Evolutionary conservation across 2,888 invertebrate species (phyloP).

Genomic region (Protula sp.): DNA sequence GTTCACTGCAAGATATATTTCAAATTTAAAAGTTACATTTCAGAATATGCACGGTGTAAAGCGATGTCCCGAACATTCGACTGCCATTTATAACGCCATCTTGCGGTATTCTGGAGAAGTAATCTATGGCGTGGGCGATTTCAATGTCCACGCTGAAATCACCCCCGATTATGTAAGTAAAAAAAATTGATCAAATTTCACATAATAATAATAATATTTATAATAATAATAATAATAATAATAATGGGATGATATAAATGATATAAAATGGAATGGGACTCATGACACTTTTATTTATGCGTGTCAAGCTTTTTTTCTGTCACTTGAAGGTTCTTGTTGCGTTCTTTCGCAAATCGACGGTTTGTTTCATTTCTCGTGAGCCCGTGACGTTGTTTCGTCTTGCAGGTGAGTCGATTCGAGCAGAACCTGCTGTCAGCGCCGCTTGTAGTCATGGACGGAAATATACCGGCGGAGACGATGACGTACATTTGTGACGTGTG

Average conservation of each 20-base stretch:
- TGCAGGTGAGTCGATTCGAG: slow-evolving; percentile 62
- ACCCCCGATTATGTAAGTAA: slow-evolving; percentile 56
- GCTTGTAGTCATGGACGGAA: slow-evolving; percentile 79
- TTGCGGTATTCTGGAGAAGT: slow-evolving; percentile 73
- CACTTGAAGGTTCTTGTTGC: too few relatives aligned
- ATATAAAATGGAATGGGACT: too few relatives aligned
- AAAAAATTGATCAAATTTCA: too few relatives aligned
- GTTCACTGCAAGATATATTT: too few relatives aligned
- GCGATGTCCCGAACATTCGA: slow-evolving; percentile 42
- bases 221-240: too few relatives aligned
- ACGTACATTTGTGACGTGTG: slow-evolving; percentile 34
- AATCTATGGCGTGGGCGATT: slow-evolving; percentile 74
- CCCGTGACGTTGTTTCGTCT: too few relatives aligned
- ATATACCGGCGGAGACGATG: slow-evolving; percentile 68
- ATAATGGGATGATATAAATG: too few relatives aligned
- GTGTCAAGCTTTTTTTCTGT: too few relatives aligned
- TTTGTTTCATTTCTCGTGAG: too few relatives aligned
- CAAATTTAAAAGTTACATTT: background rate
- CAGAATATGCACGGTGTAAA: slow-evolving; percentile 36
- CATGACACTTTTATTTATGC: too few relatives aligned
- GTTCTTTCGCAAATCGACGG: too few relatives aligned
- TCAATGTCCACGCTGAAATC: slow-evolving; percentile 71
- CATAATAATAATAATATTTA: too few relatives aligned
- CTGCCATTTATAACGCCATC: slow-evolving; percentile 72
- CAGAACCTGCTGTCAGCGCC: slow-evolving; percentile 57